Evolutionary conservation across 2,888 invertebrate genomes (phyloP), one percentile per base, ranked within the genome.

Genomic region (Halictus quadricinctus): DNA sequence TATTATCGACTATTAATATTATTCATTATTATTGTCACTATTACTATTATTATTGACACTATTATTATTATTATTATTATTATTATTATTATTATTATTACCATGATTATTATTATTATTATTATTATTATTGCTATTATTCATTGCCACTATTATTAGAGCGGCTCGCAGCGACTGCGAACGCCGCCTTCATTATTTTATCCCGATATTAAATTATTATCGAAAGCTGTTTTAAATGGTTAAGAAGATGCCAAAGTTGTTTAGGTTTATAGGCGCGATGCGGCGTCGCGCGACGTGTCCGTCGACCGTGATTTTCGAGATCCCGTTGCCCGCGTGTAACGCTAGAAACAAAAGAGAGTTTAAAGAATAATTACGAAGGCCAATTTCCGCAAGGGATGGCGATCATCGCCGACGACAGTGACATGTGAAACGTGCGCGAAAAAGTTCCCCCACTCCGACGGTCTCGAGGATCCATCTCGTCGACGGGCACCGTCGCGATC

Each of bases 161-260:
- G 88, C 85, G 88, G 87, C 90, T 21, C 48, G 85, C 89, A 89
- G 88, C 87, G 87, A 91, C 78, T 87, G 90, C 85, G 85, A 85
- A 85, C 89, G 88, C 86, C 87, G 89, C 87, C 79, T 89, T 87
- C 86, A 91, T 93, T 92, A 92, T 91, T 92, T 92, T 91, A 91
- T 92, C 86, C 89, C 86, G 81, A 89, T 90, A 90, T 84, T 92
- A 91, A 92, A 87, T 87, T 87, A 87, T 92, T 91, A 91, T 91
- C 87, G 91, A 90, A 84, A 66, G 79, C 88, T 87, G 90, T 88
- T 92, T 92, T 93, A 91, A 92, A 90, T 89, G 91, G 91, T 94
- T 93, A 93, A 91, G 93, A 92, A 93, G 91, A 94, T 94, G 94
- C 94, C 94, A 94, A 94, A 94, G 94, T 94, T 94, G 94, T 94